Conservation (phyloP, 2,888 invertebrate genomes). For the Polyommatus icarus region DNA sequence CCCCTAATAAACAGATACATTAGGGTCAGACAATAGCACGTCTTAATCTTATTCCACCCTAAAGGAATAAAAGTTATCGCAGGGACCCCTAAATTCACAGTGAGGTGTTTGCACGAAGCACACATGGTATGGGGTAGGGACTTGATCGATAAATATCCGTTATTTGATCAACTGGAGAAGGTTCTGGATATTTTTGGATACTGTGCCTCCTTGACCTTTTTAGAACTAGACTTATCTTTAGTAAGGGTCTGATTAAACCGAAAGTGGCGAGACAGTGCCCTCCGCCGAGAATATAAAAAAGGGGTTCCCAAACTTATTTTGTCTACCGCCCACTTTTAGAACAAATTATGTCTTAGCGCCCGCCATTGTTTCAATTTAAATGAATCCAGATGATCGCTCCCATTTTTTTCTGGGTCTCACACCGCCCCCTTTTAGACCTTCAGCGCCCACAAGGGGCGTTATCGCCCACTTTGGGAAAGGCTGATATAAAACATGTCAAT, state of each 20-base stretch:
- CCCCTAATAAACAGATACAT: neutral
- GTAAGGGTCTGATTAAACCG: neutral
- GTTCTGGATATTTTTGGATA: constrained; percentile 13
- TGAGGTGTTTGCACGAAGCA: neutral
- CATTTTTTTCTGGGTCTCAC: too few species aligned
- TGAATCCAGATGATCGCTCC: too few species aligned
- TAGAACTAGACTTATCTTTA: neutral
- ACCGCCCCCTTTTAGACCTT: too few species aligned
- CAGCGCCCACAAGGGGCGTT: too few species aligned
- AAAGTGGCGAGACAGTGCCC: too few species aligned
- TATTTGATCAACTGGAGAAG: constrained; percentile 12
- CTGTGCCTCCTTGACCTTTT: neutral
- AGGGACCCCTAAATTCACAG: constrained; percentile 8
- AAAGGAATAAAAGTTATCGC: constrained; percentile 11
- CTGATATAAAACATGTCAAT: too few species aligned
- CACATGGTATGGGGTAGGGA: constrained; percentile 21
- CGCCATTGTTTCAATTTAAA: too few species aligned
- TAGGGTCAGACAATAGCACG: neutral
- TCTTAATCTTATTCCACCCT: constrained; percentile 5
- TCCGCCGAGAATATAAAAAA: too few species aligned
- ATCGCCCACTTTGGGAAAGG: too few species aligned
- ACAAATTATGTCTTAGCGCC: too few species aligned
- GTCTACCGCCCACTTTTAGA: too few species aligned
- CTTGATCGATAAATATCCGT: constrained; percentile 18
- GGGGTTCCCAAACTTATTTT: too few species aligned